Evolutionary conservation across 1,140 invertebrate species (phyloP).

Genomic region (Drosophila nigromelanica): DNA sequence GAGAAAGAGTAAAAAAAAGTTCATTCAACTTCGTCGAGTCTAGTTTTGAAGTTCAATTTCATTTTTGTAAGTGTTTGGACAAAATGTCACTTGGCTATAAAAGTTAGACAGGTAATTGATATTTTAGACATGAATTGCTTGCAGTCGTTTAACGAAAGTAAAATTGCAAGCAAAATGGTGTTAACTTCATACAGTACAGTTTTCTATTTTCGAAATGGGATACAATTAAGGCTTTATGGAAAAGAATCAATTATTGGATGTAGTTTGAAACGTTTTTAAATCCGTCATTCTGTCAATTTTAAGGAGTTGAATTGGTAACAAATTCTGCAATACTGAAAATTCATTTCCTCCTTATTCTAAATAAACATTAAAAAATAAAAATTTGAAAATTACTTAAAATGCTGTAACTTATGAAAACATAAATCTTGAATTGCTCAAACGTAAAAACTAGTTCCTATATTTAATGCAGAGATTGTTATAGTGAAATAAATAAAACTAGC

Average conservation of each 20-base stretch:
- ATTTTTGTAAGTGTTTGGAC: slow-evolving; percentile 29
- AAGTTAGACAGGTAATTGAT: slow-evolving; percentile 28
- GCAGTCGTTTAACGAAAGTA: slow-evolving; percentile 40
- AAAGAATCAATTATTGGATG: no score
- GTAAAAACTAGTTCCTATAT: background rate
- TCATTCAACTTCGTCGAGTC: slow-evolving; percentile 44
- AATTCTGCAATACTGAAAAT: no score
- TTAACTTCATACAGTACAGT: slow-evolving; percentile 6
- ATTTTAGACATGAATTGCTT: slow-evolving; percentile 36
- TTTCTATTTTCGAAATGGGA: no score
- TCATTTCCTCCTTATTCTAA: no score
- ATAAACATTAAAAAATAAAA: no score
- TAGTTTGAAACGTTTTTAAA: no score
- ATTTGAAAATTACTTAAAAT: no score
- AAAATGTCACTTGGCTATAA: slow-evolving; percentile 56
- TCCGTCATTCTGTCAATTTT: no score
- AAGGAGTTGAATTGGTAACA: no score
- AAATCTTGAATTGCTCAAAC: background rate
- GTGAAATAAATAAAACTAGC: background rate
- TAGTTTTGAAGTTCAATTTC: slow-evolving; percentile 20
- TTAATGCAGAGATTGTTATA: background rate
- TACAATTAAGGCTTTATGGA: no score
- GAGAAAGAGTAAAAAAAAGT: slow-evolving; percentile 28
- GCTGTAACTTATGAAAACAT: no score
- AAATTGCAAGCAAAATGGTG: background rate